Evolutionary conservation across 2,113 vertebrate species (phyloP).

Genomic region (Struthio camelus): DNA sequence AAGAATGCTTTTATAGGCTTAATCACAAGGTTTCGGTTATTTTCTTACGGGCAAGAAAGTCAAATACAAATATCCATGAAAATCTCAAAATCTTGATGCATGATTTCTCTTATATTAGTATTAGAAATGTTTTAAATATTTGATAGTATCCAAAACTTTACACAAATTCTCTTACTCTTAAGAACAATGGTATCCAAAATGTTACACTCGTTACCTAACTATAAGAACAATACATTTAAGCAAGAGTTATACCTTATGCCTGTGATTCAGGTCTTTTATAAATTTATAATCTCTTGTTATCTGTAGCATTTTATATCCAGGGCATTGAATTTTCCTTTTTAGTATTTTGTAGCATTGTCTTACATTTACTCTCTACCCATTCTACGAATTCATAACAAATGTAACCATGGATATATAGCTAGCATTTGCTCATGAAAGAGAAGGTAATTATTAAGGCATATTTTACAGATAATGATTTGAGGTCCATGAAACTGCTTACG

Average conservation of each 20-base stretch:
- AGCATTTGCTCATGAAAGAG: background rate
- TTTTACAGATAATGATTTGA: background rate
- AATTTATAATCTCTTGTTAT: background rate
- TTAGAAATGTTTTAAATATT: background rate
- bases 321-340: background rate
- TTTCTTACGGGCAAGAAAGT: background rate
- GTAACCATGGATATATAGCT: background rate
- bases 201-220: background rate
- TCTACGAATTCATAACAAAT: background rate
- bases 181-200: background rate
- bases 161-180: background rate
- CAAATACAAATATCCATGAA: background rate
- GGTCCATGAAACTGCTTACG: background rate
- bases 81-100: background rate
- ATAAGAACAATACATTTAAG: background rate
- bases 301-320: background rate
- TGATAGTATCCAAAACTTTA: background rate
- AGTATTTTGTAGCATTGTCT: background rate
- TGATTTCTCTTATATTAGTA: background rate
- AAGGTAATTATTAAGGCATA: background rate
- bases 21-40: background rate
- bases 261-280: background rate
- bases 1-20: background rate
- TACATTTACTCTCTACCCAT: background rate
- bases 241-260: background rate